Evolutionary conservation across 64 coral and sea anemone genomes (phyloP).

Genomic region (Dendronephthya gigantea): DNA sequence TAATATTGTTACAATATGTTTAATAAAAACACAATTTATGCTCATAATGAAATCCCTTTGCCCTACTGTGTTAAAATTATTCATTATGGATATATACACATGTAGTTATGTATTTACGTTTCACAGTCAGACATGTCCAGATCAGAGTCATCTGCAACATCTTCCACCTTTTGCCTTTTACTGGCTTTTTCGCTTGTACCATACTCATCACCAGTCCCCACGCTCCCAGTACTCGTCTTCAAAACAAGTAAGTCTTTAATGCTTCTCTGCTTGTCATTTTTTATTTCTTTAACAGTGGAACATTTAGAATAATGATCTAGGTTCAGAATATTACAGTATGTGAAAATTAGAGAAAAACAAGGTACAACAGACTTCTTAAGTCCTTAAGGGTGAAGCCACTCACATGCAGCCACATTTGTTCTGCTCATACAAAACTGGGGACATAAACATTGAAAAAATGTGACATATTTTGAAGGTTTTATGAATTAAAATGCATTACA

Average conservation of each 20-base stretch:
- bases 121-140: slow-evolving; percentile 32
- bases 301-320: slow-evolving; percentile 45
- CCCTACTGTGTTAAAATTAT: too few species aligned
- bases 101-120: background rate
- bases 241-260: background rate
- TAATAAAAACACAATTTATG: too few species aligned
- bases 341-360: background rate
- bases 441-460: too few species aligned
- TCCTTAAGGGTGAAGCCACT: too few species aligned
- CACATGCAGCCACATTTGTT: too few species aligned
- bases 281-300: background rate
- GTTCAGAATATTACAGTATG: background rate
- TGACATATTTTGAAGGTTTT: too few species aligned
- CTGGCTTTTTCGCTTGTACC: background rate
- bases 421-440: too few species aligned
- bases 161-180: background rate
- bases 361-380: background rate
- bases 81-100: background rate
- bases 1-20: too few species aligned
- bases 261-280: background rate
- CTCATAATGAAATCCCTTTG: too few species aligned
- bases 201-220: background rate
- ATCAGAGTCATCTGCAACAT: slow-evolving; percentile 12
- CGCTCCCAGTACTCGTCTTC: background rate
- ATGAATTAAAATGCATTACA: too few species aligned